A percentile compares a stretch with the other conserved stretches of the same genome.
These are phyloP conservation scores for Drosophila prolongata DNA, from an alignment of 2,888 invertebrate species.

Conservation along the genomic window DNA sequence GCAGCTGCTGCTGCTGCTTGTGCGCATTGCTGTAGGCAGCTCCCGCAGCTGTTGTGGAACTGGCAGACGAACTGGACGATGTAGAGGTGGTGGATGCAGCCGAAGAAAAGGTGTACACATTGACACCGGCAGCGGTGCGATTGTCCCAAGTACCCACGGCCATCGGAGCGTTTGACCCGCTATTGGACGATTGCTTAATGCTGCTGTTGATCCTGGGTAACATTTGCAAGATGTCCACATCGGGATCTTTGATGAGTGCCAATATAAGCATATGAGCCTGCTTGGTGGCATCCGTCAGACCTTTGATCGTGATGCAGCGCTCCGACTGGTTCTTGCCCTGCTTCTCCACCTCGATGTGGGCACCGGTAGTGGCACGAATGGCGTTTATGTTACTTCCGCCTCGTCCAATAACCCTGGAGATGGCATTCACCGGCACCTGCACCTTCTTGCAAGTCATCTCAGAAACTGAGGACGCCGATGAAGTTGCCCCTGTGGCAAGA, in stretches of 20 bases:
- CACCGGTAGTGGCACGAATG: conserved; percentile 97
- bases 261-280: conserved; percentile 96
- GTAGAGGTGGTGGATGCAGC: conserved; percentile 76
- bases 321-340: conserved; percentile 97
- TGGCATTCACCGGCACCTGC: conserved; percentile 96
- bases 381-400: conserved; percentile 99
- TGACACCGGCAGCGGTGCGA: conserved; percentile 71
- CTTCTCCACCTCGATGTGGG: conserved; percentile 99
- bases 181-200: conserved; percentile 72
- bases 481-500: conserved; percentile 42
- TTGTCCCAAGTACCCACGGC: conserved; percentile 84
- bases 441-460: conserved; percentile 93
- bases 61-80: conserved; percentile 71
- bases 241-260: conserved; percentile 97
- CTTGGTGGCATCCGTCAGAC: conserved; percentile 95
- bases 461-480: conserved; percentile 51
- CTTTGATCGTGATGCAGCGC: conserved; percentile 97
- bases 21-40: conserved; percentile 56
- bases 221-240: conserved; percentile 94
- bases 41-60: conserved; percentile 53
- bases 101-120: conserved; percentile 59
- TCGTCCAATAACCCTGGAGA: conserved; percentile 98
- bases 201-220: conserved; percentile 87
- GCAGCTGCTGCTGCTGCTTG: conserved; percentile 45
- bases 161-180: conserved; percentile 52